Base-by-base conservation (phyloP, 2,888 invertebrate species). In the Phorcus lineatus region DNA sequence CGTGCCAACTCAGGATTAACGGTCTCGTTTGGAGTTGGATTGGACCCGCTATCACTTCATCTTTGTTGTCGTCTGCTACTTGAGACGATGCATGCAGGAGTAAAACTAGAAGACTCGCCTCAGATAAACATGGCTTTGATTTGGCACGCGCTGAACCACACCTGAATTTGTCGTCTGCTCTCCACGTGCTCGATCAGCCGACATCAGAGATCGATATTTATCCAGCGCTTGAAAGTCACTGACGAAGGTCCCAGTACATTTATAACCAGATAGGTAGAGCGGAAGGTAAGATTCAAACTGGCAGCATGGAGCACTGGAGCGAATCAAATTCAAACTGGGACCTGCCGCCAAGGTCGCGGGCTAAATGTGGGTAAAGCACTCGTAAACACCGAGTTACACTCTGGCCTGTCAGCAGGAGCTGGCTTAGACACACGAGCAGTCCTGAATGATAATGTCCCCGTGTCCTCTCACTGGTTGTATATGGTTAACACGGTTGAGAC, bases 81-180 rank as follows among this genome's bases (percentile, higher is more conserved):
- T 28, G 28, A 28, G 62, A 62, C 24, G 62, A 24, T 62, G 28
- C 62, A 24, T 11, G 28, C 28, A 2, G 62, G 28, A 62, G 62
- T 24, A 47, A 47, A 47, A 6, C 47, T 47, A 11, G 1, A 47
- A 47, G 62, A 62, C 11, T 62, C 62, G 62, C 24, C 62, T 62
- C 28, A 62, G 62, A 62, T 62, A 62, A 62, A 17, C 62, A 62
- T 28, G 16, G 16, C 28, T 62, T 62, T 62, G 62, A 62, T 24
- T 62, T 62, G 62, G 62, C 62, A 62, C 62, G 62, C 22, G 62
- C 62, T 17, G 17, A 6, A 28, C 24, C 62, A 62, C 62, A 62
- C 62, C 62, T 62, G 22, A 28, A 28, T 62, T n/a, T 62, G 62
- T 62, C 62, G 62, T 62, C 62, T 62, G 62, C 62, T 62, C 62